Conservation (phyloP, 2,888 invertebrate species). For the Urechis unicinctus region DNA sequence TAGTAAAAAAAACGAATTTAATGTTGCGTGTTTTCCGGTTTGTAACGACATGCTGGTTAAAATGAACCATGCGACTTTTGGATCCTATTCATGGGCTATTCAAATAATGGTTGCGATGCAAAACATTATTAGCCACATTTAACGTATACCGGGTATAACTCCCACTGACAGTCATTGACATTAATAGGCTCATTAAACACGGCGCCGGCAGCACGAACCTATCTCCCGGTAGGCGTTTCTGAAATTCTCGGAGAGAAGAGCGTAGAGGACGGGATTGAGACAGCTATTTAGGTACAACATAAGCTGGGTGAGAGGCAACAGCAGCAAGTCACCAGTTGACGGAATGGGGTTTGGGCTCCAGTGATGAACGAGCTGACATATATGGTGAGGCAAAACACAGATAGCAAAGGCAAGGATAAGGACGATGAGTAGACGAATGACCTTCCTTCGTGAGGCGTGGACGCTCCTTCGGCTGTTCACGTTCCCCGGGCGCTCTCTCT, state of each 20-base stretch:
- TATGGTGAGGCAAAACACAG: constrained; percentile 84
- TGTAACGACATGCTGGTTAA: no score
- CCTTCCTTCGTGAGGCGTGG: constrained; percentile 68
- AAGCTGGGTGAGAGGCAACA: constrained; percentile 80
- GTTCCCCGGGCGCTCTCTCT: background rate
- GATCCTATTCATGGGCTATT: no score
- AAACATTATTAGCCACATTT: no score
- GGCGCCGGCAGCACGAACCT: background rate
- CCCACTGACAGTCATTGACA: no score
- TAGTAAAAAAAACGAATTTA: no score
- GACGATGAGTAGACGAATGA: constrained; percentile 81
- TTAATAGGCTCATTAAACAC: no score
- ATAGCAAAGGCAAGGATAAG: constrained; percentile 82
- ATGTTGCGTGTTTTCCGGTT: no score
- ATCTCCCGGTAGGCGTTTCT: constrained; percentile 59
- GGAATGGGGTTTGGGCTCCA: constrained; percentile 60
- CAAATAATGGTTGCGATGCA: no score
- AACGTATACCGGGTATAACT: no score
- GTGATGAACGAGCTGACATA: constrained; percentile 67
- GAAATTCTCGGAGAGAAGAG: constrained; percentile 76
- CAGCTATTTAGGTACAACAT: constrained; percentile 85
- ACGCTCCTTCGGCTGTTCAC: background rate
- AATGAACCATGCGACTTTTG: no score
- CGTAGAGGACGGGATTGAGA: constrained; percentile 83
- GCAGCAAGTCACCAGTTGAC: constrained; percentile 23